Conservation (phyloP, 2,888 invertebrate species). For the Teleiodes luculella region DNA sequence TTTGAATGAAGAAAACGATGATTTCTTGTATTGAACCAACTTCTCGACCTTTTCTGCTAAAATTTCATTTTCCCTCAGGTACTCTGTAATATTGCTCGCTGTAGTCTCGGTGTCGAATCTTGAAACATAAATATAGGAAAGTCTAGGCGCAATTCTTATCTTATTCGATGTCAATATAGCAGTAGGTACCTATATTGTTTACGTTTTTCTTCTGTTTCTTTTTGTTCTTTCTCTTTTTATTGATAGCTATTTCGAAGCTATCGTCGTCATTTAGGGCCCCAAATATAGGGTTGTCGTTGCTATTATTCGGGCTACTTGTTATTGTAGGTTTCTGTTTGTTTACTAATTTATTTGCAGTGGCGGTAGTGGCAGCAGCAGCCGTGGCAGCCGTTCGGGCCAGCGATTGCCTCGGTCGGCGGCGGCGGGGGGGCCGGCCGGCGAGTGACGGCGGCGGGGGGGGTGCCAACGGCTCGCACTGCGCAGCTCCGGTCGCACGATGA, state of each 20-base stretch:
- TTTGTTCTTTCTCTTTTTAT: slow-evolving; percentile 11
- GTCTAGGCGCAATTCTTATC: not conserved
- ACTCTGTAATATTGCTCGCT: not conserved
- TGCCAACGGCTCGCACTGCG: too few species aligned
- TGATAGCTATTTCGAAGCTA: not conserved
- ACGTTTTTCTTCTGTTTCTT: not conserved
- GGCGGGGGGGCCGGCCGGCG: not conserved
- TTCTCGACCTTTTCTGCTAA: not conserved
- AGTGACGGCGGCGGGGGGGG: not conserved
- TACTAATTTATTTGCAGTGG: too few species aligned
- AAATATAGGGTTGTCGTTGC: too few species aligned
- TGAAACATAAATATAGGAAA: not conserved
- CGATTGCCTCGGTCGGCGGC: not conserved
- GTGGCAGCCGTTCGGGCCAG: too few species aligned
- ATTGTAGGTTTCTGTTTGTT: not conserved
- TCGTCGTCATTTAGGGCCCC: too few species aligned
- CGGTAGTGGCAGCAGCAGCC: too few species aligned
- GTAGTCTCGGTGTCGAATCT: not conserved
- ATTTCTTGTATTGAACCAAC: not conserved
- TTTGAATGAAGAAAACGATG: not conserved
- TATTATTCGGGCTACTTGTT: too few species aligned
- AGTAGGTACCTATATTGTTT: not conserved
- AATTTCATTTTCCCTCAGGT: not conserved
- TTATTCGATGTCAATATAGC: not conserved
- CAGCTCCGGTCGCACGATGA: too few species aligned